Evolutionary conservation across 2,888 invertebrate species (phyloP).

Genomic region (Diloba caeruleocephala): DNA sequence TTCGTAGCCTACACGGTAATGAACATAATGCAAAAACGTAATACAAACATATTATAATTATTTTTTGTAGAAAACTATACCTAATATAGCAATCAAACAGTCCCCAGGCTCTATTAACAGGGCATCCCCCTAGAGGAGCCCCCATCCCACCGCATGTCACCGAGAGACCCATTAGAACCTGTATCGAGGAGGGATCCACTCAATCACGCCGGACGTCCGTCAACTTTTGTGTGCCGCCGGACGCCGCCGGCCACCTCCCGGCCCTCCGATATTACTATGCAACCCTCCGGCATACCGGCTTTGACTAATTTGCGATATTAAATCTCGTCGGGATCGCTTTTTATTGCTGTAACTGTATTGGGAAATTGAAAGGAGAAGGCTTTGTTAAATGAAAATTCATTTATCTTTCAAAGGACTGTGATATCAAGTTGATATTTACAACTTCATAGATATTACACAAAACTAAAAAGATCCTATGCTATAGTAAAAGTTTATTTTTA

Average conservation of each 20-base stretch:
- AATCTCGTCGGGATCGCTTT: conserved; percentile 50
- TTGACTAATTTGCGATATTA: conserved; percentile 66
- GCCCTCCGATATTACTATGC: conserved; percentile 70
- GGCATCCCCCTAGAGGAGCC: conserved; percentile 61
- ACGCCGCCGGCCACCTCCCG: conserved; percentile 51
- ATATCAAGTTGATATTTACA: conserved; percentile 1
- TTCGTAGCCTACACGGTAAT: no score
- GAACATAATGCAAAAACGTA: no score
- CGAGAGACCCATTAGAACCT: conserved; percentile 78
- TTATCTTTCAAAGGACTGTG: conserved; percentile 9
- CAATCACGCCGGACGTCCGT: conserved; percentile 83
- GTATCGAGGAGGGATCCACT: conserved; percentile 76
- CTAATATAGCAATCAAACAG: conserved; percentile 68
- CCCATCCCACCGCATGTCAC: conserved; percentile 54
- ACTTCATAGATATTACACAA: conserved; percentile 7
- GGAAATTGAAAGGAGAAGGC: conserved; percentile 23
- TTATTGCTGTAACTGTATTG: conserved; percentile 37
- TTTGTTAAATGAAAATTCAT: conserved; percentile 24
- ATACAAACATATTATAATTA: no score
- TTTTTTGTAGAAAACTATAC: conserved; percentile 51
- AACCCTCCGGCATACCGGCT: conserved; percentile 56
- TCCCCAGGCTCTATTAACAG: conserved; percentile 75
- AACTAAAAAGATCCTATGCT: conserved; percentile 10
- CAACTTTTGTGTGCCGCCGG: conserved; percentile 76
- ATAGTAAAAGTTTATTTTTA: no score